These are phyloP conservation scores for Coptodon rendalli DNA, from an alignment of 2,113 vertebrate species.

Conservation along the genomic window DNA sequence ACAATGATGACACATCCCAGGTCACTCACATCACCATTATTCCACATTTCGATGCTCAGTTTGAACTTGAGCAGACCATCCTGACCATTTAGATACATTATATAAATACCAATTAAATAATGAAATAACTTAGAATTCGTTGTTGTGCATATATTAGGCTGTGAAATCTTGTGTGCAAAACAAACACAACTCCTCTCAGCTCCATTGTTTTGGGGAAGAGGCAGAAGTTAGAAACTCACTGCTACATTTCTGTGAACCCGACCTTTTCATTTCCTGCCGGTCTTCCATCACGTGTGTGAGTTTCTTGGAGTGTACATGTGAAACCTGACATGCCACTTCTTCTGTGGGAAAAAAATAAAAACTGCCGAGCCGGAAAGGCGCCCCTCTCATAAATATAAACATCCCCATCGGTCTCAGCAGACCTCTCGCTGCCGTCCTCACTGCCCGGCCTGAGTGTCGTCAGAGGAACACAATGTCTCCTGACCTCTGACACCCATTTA, in stretches of 20 bases:
- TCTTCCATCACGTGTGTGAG: rapidly evolving
- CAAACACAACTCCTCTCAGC: not conserved
- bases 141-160: not conserved
- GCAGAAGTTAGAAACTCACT: not conserved
- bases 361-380: not conserved
- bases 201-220: not conserved
- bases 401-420: not conserved
- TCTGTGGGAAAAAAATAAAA: constrained; percentile 21
- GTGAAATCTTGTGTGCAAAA: not conserved
- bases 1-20: not conserved
- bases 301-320: not conserved
- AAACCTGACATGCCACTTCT: not conserved
- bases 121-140: not conserved
- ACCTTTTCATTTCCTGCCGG: not conserved
- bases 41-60: not conserved
- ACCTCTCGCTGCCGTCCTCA: not conserved
- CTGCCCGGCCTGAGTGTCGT: not conserved
- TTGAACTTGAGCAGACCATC: not conserved
- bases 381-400: constrained; percentile 23
- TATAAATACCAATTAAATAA: not conserved
- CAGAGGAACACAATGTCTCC: constrained; percentile 7
- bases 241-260: not conserved
- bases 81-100: no score
- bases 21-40: not conserved
- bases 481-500: constrained; percentile 17